Conservation (phyloP, 2,888 invertebrate genomes). For the Willowsia nigromaculata region DNA sequence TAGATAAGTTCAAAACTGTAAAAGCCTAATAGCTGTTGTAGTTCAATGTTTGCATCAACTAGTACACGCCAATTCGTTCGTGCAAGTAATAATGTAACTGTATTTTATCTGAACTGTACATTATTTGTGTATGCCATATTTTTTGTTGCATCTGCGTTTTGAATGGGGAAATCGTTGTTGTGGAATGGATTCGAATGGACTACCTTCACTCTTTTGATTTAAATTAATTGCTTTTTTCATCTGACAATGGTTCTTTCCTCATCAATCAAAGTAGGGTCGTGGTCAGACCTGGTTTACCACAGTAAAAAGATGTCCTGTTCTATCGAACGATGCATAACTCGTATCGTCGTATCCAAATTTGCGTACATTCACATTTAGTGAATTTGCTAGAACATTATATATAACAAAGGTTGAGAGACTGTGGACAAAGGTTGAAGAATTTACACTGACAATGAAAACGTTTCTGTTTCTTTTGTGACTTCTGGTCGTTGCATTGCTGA, state of each 20-base stretch:
- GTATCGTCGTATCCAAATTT: not conserved
- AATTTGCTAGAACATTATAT: no score
- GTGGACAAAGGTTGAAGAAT: not conserved
- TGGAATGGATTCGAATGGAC: not conserved
- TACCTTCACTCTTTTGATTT: slow-evolving; percentile 31
- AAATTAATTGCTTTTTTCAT: slow-evolving; percentile 46
- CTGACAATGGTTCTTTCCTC: slow-evolving; percentile 42
- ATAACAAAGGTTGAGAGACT: not conserved
- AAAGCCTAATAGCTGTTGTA: no score
- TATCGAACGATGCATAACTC: not conserved
- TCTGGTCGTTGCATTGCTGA: not conserved
- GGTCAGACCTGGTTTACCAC: not conserved
- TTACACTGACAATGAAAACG: slow-evolving; percentile 26
- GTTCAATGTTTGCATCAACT: no score
- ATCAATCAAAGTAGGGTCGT: slow-evolving; percentile 40
- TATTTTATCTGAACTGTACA: not conserved
- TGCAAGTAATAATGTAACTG: no score
- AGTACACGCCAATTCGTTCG: no score
- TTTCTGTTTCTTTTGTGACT: not conserved
- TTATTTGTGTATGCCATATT: not conserved
- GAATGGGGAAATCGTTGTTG: not conserved
- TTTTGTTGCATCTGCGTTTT: not conserved
- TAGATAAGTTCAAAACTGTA: no score
- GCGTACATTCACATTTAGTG: no score
- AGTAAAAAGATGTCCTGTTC: not conserved